Conservation (phyloP, 2,797 vertebrate genomes). For the Lophotriccus pileatus region DNA sequence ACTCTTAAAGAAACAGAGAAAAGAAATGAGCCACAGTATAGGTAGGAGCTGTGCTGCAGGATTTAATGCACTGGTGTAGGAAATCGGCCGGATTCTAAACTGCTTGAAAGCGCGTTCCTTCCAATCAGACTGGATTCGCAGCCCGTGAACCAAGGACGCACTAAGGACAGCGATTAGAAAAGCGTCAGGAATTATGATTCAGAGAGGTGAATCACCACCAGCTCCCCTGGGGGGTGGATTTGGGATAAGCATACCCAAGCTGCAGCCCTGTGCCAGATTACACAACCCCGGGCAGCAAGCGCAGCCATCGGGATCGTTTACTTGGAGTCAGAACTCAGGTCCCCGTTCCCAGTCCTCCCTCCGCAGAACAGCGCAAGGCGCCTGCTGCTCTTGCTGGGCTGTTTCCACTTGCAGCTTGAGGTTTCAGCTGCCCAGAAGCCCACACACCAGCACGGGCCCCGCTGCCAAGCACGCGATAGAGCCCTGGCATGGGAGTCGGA, state of each 20-base stretch:
- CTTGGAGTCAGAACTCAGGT: not conserved
- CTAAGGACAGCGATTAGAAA: not conserved
- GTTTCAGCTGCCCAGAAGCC: conserved; percentile 41
- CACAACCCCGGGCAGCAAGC: not conserved
- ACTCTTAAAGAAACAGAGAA: not conserved
- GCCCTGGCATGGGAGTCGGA: not conserved
- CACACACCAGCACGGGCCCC: not conserved
- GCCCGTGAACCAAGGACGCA: not conserved
- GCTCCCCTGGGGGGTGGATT: not conserved
- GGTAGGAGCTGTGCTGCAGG: not conserved
- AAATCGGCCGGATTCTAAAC: not conserved
- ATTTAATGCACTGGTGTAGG: not conserved
- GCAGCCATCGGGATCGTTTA: not conserved
- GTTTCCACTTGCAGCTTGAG: conserved; percentile 34
- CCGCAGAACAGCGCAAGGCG: not conserved
- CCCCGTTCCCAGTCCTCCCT: not conserved
- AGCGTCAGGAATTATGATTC: conserved; percentile 59
- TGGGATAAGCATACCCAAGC: not conserved
- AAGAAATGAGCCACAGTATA: not conserved
- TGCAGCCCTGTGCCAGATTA: not conserved
- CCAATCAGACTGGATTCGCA: not conserved
- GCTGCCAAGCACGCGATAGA: not conserved
- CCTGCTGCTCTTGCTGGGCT: conserved; percentile 16
- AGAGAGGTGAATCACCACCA: conserved; percentile 50
- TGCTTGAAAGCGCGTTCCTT: not conserved